Conservation (phyloP, 2,888 invertebrate genomes). For the Sinelater perroti region DNA sequence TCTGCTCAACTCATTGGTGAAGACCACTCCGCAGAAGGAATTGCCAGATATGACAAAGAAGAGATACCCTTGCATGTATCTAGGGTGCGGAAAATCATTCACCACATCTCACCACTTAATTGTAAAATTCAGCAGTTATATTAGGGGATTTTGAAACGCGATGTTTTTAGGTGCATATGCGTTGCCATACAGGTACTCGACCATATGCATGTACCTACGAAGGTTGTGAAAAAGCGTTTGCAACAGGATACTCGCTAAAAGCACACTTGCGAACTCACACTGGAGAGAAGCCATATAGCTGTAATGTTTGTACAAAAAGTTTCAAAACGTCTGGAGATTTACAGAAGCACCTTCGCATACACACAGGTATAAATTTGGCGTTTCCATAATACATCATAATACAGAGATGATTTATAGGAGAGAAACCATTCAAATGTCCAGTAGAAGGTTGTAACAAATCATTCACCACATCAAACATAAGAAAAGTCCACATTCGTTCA, state of each 20-base stretch:
- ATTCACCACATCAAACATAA: constrained; percentile 74
- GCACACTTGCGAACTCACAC: constrained; percentile 66
- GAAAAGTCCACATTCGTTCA: constrained; percentile 72
- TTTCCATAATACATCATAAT: not conserved
- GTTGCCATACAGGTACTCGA: constrained; percentile 63
- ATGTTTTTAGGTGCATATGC: constrained; percentile 62
- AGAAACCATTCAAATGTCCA: constrained; percentile 65
- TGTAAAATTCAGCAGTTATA: constrained; percentile 51
- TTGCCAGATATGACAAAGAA: constrained; percentile 44
- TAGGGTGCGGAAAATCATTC: constrained; percentile 63
- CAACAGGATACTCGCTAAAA: constrained; percentile 63
- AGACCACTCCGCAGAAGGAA: constrained; percentile 34
- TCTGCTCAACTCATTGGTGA: constrained; percentile 43
- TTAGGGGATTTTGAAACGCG: too few species aligned
- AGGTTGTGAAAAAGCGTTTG: constrained; percentile 64
- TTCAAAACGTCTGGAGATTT: constrained; percentile 59
- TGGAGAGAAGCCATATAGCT: constrained; percentile 60
- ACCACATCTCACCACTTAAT: constrained; percentile 63
- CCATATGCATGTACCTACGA: constrained; percentile 62
- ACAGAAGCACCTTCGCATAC: constrained; percentile 57
- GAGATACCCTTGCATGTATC: constrained; percentile 60
- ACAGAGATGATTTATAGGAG: constrained; percentile 57
- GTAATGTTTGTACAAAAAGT: constrained; percentile 52
- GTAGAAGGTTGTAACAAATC: constrained; percentile 69
- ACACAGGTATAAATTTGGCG: constrained; percentile 54